A percentile compares a stretch with the other conserved stretches of the same genome.
Conservation (phyloP, 2,113 vertebrate species). For the Spheniscus mendiculus region DNA sequence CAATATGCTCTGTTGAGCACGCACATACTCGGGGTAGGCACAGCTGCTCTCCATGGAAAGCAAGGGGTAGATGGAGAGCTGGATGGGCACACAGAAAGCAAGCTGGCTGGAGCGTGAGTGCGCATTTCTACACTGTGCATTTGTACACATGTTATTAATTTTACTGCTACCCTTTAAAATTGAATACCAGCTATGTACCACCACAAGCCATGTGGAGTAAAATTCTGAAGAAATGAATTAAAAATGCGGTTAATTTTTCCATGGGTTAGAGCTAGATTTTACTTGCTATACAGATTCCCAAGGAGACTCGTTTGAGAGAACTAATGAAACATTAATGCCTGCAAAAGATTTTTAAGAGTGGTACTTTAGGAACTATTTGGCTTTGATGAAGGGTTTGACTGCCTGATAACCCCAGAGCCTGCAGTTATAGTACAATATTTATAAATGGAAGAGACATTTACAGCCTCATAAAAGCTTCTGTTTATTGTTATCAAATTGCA, state of each 20-base stretch:
- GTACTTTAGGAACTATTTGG: slow-evolving; percentile 66
- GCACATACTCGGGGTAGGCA: rapidly evolving
- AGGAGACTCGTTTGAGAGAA: slow-evolving; percentile 39
- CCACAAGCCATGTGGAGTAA: background rate
- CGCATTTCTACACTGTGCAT: background rate
- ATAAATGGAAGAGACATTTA: slow-evolving; percentile 66
- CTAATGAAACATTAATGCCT: slow-evolving; percentile 66
- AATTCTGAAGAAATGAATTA: slow-evolving; percentile 11
- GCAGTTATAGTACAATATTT: slow-evolving; percentile 66
- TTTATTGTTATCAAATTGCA: slow-evolving; percentile 67
- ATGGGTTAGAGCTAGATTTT: background rate
- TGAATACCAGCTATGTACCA: background rate
- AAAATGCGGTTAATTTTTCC: slow-evolving; percentile 48
- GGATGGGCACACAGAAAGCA: background rate
- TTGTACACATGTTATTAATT: background rate
- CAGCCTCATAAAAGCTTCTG: slow-evolving; percentile 59
- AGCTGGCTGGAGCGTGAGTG: background rate
- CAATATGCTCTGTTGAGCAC: background rate
- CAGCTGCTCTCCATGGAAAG: background rate
- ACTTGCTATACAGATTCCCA: slow-evolving; percentile 34
- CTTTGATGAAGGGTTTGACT: slow-evolving; percentile 63
- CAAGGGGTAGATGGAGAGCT: background rate
- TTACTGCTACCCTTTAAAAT: background rate
- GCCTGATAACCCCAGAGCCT: slow-evolving; percentile 57
- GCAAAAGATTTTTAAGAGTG: slow-evolving; percentile 58